Base-by-base conservation (phyloP, 1,140 invertebrate genomes). In the Saxidomus purpurata region DNA sequence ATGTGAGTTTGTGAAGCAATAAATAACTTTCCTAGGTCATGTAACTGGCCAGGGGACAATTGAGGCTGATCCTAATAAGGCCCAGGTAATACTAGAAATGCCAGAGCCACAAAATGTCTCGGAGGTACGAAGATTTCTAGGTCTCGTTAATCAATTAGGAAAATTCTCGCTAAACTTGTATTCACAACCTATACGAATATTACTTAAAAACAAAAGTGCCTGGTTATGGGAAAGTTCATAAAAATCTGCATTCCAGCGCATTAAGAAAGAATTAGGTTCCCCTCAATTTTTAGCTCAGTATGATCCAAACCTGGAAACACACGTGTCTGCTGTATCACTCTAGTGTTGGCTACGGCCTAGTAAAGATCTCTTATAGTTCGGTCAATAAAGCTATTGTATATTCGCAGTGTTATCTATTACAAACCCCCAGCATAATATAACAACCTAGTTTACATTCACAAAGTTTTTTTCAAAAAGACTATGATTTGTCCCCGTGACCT, bases 181-280 rank as follows among this genome's bases (percentile, higher is more conserved):
- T 43, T 43, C 43, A 4, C 4, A 43, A 43, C 43, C 43, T 8
- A 43, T 43, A 8, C 43, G 15, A 15, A 15, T 8, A 43, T 8
- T 8, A 15, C 43, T 43, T 8, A 43, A 43, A 43, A 15, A 4
- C 4, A 43, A 43, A 43, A 43, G 43, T 43, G 4, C 43, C 15
- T 43, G 43, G 43, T 4, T 43, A 43, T 43, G 43, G 43, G 43
- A 15, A 8, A 4, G 6, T 8, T 4, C 22, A 6, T 19, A 63
- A 31, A 31, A 9, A 6, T 25, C 22, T n/a, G 19, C 59, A 9
- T 63, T 63, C 28, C 22, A 63, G 28, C 19, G 59, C 59, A 63
- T 63, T n/a, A 63, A 63, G 19, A 63, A n/a, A 31, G 59, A 63
- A 63, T 63, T 63, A 63, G 19, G 59, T 63, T 63, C 28, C 19